Evolutionary conservation across 2,888 invertebrate species (phyloP), one percentile per base, ranked within the genome.

Genomic region (Dicyrtomina minuta): DNA sequence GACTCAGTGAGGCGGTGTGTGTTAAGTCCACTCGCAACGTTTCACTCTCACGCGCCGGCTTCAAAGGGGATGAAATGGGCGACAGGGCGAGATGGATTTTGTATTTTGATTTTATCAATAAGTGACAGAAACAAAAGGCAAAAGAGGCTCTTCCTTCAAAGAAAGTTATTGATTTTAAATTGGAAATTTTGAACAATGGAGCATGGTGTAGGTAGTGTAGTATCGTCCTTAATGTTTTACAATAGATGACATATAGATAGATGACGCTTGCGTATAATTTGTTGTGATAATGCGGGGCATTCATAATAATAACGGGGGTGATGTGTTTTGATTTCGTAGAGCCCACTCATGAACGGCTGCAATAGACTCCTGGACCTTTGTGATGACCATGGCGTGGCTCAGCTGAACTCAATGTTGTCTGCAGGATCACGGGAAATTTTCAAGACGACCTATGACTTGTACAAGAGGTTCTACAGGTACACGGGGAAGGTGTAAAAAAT

Each of bases 391-490:
- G 82, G 82, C 1, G 79, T 83, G n/a, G 79, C 82, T 20, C 84
- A 81, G 77, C 78, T 84, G 62, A 81, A 83, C 79, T 79, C 83
- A 49, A 79, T 80, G 69, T 79, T 84, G 43, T 81, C 83, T 15
- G 79, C 80, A 59, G 83, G 84, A 39, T 83, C 84, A 5, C 82
- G 83, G 15, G 84, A 84, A 79, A 81, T 84, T 69, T 84, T 84
- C 77, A 84, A 84, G 76, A 79, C 82, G 59, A 78, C 82, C 71
- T 82, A 82, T 73, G 81, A 82, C 80, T 82, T 78, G 39, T 84
- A 83, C 76, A 83, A 82, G 53, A 84, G 82, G 79, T 84, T 82
- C 80, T 83, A 84, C 79, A 82, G 81, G 72, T 85, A 83, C 78
- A 83, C 82, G 59, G 85, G 85, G 65, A 84, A 83, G 82, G 82